Conservation (phyloP, 2,113 vertebrate genomes). For the Sceloporus tristichus region DNA sequence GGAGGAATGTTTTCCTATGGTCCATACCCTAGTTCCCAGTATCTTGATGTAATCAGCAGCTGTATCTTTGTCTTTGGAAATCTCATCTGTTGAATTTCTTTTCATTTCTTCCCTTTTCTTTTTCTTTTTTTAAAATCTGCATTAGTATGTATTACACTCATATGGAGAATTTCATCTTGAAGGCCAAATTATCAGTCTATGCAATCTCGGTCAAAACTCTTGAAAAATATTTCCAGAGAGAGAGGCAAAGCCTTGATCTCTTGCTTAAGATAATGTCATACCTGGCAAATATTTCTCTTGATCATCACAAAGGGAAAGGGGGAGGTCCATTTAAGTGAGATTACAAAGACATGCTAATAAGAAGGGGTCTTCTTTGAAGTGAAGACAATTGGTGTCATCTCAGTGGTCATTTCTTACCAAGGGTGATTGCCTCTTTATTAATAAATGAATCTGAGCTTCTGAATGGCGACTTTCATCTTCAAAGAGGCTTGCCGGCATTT, state of each 20-base stretch:
- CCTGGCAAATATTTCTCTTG: conserved; percentile 59
- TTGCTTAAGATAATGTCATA: conserved; percentile 52
- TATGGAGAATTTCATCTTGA: conserved; percentile 21
- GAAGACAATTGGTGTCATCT: conserved; percentile 20
- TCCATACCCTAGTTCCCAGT: neutral
- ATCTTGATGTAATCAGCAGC: neutral
- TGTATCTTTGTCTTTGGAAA: neutral
- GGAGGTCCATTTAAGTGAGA: conserved; percentile 57
- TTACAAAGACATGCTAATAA: conserved; percentile 67
- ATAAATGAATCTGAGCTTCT: conserved; percentile 51
- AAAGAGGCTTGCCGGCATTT: neutral
- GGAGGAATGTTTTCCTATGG: neutral
- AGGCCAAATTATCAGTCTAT: conserved; percentile 21
- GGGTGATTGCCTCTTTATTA: conserved; percentile 29
- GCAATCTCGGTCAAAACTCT: conserved; percentile 20
- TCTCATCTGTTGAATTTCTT: conserved; percentile 32
- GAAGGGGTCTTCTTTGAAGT: conserved; percentile 62
- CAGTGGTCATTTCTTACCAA: conserved; percentile 60
- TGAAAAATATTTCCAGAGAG: conserved; percentile 43
- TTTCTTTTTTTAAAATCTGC: neutral
- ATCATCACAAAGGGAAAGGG: conserved; percentile 44
- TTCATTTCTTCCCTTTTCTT: conserved; percentile 17
- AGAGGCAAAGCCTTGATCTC: conserved; percentile 52
- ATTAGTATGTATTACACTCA: conserved; percentile 33
- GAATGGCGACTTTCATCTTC: neutral